phyloP scores from a whole-genome alignment of 2,113 vertebrate species.

The Psophia crepitans region DNA sequence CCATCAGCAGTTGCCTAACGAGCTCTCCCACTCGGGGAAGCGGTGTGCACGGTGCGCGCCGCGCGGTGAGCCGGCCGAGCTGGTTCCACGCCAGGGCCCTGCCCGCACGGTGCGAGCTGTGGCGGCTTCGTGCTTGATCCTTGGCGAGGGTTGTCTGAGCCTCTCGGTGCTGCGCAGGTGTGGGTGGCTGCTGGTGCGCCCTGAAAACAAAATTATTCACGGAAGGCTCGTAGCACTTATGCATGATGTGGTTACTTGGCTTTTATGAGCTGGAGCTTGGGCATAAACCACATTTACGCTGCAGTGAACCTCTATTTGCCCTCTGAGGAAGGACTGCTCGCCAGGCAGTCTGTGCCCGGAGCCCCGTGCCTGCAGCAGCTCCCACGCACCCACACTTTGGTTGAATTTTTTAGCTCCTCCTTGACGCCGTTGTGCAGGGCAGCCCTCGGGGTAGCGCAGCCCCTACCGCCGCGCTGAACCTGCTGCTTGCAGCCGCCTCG shows the following conservation, averaged over 20 bases:
- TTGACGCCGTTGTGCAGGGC: accelerated
- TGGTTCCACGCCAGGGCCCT: neutral
- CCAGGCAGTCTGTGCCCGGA: neutral
- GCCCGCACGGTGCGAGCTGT: accelerated
- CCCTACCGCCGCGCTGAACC: accelerated
- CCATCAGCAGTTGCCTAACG: neutral
- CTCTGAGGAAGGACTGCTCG: neutral
- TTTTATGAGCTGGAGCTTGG: neutral
- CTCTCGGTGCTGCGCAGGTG: neutral
- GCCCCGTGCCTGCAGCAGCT: accelerated
- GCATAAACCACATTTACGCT: neutral
- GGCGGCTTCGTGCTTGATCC: neutral
- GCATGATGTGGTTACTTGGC: neutral
- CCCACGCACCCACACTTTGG: accelerated
- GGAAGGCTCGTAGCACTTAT: neutral
- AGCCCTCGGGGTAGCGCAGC: accelerated
- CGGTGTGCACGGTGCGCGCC: accelerated
- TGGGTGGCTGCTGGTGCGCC: neutral
- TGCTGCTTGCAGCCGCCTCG: neutral
- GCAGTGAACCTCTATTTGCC: neutral
- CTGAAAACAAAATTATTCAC: neutral
- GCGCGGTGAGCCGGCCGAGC: neutral
- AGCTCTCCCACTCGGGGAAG: neutral
- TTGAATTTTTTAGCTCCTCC: neutral
- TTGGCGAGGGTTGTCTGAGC: neutral